These are phyloP conservation scores for Erpornis zantholeuca DNA, from an alignment of 2,113 vertebrate genomes.

Conservation along the genomic window DNA sequence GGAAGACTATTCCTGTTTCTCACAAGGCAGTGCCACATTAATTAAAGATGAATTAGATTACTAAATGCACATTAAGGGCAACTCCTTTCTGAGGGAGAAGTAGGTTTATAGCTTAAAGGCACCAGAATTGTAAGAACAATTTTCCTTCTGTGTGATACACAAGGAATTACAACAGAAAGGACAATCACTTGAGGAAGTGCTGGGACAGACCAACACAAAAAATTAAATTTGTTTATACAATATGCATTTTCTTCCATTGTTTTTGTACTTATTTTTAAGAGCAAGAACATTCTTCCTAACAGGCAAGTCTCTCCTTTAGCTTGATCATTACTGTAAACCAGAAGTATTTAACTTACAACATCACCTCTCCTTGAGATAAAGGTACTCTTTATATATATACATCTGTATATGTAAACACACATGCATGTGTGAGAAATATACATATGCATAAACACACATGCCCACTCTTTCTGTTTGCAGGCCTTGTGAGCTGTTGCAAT, in stretches of 20 bases:
- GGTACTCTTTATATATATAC: background rate
- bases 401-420: background rate
- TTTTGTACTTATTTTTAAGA: background rate
- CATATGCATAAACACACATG: background rate
- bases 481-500: background rate
- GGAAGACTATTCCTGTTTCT: constrained; percentile 15
- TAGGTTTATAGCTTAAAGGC: constrained; percentile 22
- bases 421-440: background rate
- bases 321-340: background rate
- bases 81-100: constrained; percentile 20
- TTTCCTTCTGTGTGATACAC: background rate
- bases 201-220: background rate
- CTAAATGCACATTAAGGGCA: constrained; percentile 21
- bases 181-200: background rate
- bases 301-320: background rate
- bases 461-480: background rate
- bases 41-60: constrained; percentile 55
- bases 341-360: background rate
- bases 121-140: background rate
- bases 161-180: background rate
- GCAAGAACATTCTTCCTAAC: background rate
- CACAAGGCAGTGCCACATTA: constrained; percentile 16
- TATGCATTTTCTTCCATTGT: background rate
- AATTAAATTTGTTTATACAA: background rate
- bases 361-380: background rate